Conservation (phyloP, 1,140 invertebrate species). For the Drosophila littoralis region DNA sequence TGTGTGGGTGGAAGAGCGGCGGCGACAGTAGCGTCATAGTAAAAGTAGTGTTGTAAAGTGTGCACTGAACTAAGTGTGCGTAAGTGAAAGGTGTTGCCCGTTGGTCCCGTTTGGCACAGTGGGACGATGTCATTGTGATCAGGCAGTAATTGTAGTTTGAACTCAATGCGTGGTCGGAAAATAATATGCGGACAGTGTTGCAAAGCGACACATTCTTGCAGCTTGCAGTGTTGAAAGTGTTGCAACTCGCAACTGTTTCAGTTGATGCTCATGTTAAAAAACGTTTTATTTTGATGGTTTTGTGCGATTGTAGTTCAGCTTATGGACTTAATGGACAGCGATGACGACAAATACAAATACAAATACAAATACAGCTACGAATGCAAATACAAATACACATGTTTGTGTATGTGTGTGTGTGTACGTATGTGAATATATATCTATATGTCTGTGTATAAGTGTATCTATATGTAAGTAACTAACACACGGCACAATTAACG, state of each 20-base stretch:
- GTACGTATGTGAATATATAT: slow-evolving; percentile 5
- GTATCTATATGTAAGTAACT: slow-evolving; percentile 17
- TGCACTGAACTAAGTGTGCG: slow-evolving; percentile 1
- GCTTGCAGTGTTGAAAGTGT: background rate
- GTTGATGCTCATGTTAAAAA: background rate
- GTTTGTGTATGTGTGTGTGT: background rate
- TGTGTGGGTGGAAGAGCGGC: slow-evolving; percentile 61
- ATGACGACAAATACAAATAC: slow-evolving; percentile 31
- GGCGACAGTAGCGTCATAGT: slow-evolving; percentile 28
- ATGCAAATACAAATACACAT: slow-evolving; percentile 1
- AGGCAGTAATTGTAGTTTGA: slow-evolving; percentile 56
- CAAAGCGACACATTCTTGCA: background rate
- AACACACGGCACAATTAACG: slow-evolving; percentile 24
- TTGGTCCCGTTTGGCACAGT: slow-evolving; percentile 29
- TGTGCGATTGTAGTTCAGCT: slow-evolving; percentile 25
- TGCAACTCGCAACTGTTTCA: background rate
- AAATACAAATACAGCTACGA: slow-evolving; percentile 6
- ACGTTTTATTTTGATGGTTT: background rate
- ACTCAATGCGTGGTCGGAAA: slow-evolving; percentile 18
- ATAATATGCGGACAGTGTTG: slow-evolving; percentile 21
- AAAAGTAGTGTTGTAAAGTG: slow-evolving; percentile 36
- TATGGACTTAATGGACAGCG: slow-evolving; percentile 34
- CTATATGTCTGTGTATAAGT: slow-evolving; percentile 2
- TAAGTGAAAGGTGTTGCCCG: slow-evolving; percentile 1
- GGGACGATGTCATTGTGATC: slow-evolving; percentile 15